Percentiles rank a stretch among this genome's conserved stretches.
These are phyloP conservation scores for Stictocephala bisonia DNA, from an alignment of 2,888 invertebrate species.

Conservation along the genomic window DNA sequence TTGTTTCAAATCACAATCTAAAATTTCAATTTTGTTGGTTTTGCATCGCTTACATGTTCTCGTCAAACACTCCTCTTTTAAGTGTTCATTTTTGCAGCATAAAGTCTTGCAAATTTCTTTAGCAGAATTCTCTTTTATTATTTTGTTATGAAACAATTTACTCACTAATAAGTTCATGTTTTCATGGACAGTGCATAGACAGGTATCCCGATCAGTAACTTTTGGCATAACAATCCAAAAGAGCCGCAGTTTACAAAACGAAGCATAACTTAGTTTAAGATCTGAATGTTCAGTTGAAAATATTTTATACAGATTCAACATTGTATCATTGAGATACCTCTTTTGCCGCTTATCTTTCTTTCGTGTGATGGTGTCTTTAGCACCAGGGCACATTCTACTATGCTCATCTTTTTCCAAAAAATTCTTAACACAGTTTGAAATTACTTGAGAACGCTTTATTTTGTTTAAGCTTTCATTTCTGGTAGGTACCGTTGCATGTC, in stretches of 20 bases:
- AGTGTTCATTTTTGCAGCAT: conserved; percentile 19
- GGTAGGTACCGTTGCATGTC: conserved; percentile 5
- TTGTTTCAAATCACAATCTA: conserved; percentile 10
- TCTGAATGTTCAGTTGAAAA: conserved; percentile 49
- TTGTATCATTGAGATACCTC: conserved; percentile 57
- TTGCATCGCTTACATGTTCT: conserved; percentile 3
- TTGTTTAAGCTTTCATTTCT: conserved; percentile 33
- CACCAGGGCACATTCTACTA: conserved; percentile 58
- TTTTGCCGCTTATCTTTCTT: conserved; percentile 57
- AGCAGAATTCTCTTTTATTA: conserved; percentile 21
- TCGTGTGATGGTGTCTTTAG: conserved; percentile 58
- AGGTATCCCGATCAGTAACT: conserved; percentile 44
- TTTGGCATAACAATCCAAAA: conserved; percentile 58
- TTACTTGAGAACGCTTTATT: conserved; percentile 1
- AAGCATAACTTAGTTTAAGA: conserved; percentile 46
- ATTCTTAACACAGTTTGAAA: conserved; percentile 42
- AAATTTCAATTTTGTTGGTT: neutral
- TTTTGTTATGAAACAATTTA: conserved; percentile 16
- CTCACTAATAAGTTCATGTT: conserved; percentile 27
- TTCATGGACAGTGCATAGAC: conserved; percentile 33
- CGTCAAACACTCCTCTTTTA: conserved; percentile 26
- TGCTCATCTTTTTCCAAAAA: conserved; percentile 60
- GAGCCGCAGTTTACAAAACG: conserved; percentile 55
- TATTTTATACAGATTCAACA: conserved; percentile 58
- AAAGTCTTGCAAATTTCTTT: conserved; percentile 30